phyloP scores from a whole-genome alignment of 2,113 vertebrate genomes.

The Proterorhinus semilunaris region DNA sequence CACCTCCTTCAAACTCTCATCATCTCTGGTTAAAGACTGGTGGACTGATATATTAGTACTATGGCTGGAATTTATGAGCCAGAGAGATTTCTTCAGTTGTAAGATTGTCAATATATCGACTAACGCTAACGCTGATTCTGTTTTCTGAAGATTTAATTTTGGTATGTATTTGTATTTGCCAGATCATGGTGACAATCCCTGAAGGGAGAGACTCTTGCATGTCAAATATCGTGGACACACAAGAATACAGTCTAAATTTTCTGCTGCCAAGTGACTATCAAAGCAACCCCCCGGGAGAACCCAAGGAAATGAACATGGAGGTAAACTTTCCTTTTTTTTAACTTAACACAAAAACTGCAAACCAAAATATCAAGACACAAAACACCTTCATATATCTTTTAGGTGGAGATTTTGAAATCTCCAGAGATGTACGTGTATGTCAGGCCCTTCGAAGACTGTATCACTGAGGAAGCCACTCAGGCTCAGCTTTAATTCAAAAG shows the following conservation, averaged over 20 bases:
- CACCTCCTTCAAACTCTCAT: conserved; percentile 28
- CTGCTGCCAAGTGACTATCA: conserved; percentile 68
- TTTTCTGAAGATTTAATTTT: not conserved
- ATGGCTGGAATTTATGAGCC: conserved; percentile 51
- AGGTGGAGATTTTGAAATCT: conserved; percentile 63
- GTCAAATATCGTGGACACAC: too few species aligned
- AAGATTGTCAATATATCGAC: not conserved
- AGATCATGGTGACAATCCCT: conserved; percentile 57
- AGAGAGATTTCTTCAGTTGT: conserved; percentile 72
- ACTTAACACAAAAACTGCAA: too few species aligned
- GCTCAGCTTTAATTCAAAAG: not conserved
- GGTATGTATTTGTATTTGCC: not conserved
- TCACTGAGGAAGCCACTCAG: conserved; percentile 9
- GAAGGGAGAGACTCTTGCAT: not conserved
- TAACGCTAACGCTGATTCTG: not conserved
- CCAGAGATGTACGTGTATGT: conserved; percentile 63
- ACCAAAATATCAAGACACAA: not conserved
- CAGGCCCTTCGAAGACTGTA: conserved; percentile 57
- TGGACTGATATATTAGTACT: not conserved
- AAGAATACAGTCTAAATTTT: conserved; percentile 65
- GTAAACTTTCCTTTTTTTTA: conserved; percentile 36
- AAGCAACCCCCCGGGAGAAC: conserved; percentile 51
- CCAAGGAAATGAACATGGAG: conserved; percentile 45
- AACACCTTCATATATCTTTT: conserved; percentile 6
- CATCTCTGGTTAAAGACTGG: not conserved